A percentile compares a stretch with the other conserved stretches of the same genome.
These are phyloP conservation scores for Leptatherina wallacei DNA, from an alignment of 2,797 vertebrate species.

Conservation along the genomic window DNA sequence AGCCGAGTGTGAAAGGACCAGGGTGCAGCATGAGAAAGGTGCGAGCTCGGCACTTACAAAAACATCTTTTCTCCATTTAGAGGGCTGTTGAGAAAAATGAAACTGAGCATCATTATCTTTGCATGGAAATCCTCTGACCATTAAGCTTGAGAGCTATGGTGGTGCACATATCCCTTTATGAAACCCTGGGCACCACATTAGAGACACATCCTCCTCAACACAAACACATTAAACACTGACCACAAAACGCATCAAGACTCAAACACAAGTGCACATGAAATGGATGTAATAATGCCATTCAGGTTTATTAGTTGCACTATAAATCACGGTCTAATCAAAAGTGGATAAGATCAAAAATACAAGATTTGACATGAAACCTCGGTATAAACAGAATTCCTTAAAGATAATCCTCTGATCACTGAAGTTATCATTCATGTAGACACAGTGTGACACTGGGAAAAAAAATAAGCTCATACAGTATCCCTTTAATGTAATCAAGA, in stretches of 20 bases:
- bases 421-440: conserved; percentile 22
- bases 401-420: conserved; percentile 24
- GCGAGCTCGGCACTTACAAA: conserved; percentile 46
- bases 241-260: conserved; percentile 61
- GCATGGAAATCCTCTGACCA: conserved; percentile 55
- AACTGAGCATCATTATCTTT: conserved; percentile 59
- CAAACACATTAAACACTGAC: conserved; percentile 58
- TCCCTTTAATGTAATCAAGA: conserved; percentile 50
- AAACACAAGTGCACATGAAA: conserved; percentile 60
- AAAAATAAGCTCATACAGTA: conserved; percentile 2
- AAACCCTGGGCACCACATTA: conserved; percentile 55
- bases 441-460: background rate
- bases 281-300: conserved; percentile 52
- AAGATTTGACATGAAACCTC: conserved; percentile 8
- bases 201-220: conserved; percentile 48
- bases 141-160: conserved; percentile 44
- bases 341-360: conserved; percentile 43
- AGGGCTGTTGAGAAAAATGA: conserved; percentile 39
- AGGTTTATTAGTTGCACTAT: conserved; percentile 52
- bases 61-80: conserved; percentile 72
- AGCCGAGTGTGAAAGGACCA: conserved; percentile 56
- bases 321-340: conserved; percentile 56
- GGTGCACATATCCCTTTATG: conserved; percentile 24
- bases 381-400: conserved; percentile 5
- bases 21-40: conserved; percentile 40